Evolutionary conservation across 2,888 invertebrate genomes (phyloP).

Genomic region (Drosophila antonietae): DNA sequence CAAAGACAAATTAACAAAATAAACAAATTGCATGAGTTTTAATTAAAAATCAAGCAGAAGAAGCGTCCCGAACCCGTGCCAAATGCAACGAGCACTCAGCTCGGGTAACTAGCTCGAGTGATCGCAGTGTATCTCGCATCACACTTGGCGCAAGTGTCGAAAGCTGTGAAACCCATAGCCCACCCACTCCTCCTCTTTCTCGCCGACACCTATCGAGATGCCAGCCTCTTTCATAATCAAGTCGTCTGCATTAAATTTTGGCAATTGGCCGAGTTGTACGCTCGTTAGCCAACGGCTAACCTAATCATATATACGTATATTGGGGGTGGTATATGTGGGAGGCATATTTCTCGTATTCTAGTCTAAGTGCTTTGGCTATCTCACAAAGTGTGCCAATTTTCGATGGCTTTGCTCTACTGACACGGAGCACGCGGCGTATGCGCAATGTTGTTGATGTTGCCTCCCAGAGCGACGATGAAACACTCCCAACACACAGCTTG

Average conservation of each 20-base stretch:
- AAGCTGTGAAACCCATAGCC: slow-evolving; percentile 10
- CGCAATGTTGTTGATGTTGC: slow-evolving; percentile 71
- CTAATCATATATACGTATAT: slow-evolving; percentile 51
- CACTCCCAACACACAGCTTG: slow-evolving; percentile 64
- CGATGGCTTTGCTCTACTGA: slow-evolving; percentile 63
- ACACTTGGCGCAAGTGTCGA: slow-evolving; percentile 34
- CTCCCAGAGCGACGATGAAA: slow-evolving; percentile 68
- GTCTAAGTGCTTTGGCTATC: slow-evolving; percentile 18
- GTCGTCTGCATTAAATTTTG: slow-evolving; percentile 74
- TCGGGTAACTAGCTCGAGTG: slow-evolving; percentile 53
- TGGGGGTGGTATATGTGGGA: slow-evolving; percentile 57
- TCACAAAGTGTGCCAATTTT: slow-evolving; percentile 69
- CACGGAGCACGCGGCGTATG: slow-evolving; percentile 71
- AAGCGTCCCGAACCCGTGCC: slow-evolving; percentile 45
- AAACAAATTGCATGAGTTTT: slow-evolving; percentile 72
- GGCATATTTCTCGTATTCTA: slow-evolving; percentile 8
- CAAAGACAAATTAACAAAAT: slow-evolving; percentile 71
- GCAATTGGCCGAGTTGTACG: slow-evolving; percentile 74
- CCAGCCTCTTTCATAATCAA: slow-evolving; percentile 66
- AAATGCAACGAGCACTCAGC: slow-evolving; percentile 42
- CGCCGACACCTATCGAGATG: slow-evolving; percentile 2
- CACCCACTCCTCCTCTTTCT: neutral
- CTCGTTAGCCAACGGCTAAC: slow-evolving; percentile 57
- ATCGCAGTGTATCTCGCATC: slow-evolving; percentile 7
- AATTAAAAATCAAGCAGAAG: slow-evolving; percentile 53